Evolutionary conservation across 2,113 vertebrate species (phyloP).

Genomic region (Grantiella picta): DNA sequence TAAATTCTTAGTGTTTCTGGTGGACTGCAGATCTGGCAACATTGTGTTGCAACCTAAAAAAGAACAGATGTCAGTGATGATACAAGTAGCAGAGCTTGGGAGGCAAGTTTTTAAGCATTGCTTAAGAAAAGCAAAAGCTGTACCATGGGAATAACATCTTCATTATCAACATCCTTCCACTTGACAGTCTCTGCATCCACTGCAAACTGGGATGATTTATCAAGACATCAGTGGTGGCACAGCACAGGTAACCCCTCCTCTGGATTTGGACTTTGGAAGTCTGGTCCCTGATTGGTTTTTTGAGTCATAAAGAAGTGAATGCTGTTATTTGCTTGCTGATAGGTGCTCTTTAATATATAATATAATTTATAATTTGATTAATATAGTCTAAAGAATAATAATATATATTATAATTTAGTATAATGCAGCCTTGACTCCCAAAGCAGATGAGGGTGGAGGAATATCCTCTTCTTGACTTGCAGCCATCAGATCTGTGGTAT

Average conservation of each 20-base stretch:
- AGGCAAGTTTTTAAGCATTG: background rate
- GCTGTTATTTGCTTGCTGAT: background rate
- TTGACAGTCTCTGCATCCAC: background rate
- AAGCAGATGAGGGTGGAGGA: background rate
- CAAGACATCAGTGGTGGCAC: background rate
- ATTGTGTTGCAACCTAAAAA: background rate
- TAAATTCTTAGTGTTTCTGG: background rate
- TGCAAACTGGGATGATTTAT: background rate
- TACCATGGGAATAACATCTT: background rate
- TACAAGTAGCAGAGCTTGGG: background rate
- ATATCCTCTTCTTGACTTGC: background rate
- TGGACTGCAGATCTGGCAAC: background rate
- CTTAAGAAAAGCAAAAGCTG: background rate
- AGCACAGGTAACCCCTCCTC: background rate
- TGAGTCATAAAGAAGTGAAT: background rate
- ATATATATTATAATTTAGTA: background rate
- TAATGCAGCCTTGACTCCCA: background rate
- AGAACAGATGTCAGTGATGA: background rate
- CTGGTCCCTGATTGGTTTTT: background rate
- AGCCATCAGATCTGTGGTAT: background rate
- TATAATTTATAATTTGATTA: background rate
- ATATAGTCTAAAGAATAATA: background rate
- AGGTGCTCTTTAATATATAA: background rate
- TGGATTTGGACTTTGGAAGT: background rate
- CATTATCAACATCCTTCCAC: background rate